Evolutionary conservation across 2,113 vertebrate genomes (phyloP).

Genomic region (Aplodontia rufa): DNA sequence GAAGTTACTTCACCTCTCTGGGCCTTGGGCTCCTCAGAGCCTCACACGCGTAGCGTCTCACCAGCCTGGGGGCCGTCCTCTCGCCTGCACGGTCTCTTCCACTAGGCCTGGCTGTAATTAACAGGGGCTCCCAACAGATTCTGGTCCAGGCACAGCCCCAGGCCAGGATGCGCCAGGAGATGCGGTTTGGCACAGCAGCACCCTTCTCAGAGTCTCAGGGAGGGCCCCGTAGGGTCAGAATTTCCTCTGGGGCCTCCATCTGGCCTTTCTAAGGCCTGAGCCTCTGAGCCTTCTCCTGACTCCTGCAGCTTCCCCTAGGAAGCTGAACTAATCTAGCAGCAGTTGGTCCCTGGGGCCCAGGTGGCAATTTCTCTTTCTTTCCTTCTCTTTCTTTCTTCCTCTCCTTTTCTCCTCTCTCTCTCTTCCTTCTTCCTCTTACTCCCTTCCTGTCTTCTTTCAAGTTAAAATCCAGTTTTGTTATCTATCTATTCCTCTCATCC

Average conservation of each 20-base stretch:
- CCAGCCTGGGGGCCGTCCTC: not conserved
- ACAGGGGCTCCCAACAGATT: not conserved
- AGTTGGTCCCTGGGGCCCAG: too few relatives aligned
- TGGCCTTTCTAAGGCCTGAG: not conserved
- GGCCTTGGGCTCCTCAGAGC: too few relatives aligned
- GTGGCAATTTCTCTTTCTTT: not conserved
- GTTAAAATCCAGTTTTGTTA: not conserved
- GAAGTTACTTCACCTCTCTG: too few relatives aligned
- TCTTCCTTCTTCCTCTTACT: accelerated
- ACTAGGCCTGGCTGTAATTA: not conserved
- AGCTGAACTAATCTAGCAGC: not conserved
- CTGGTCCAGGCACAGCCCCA: not conserved
- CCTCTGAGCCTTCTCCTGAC: not conserved
- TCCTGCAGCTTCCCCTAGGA: not conserved
- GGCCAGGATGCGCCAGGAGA: accelerated
- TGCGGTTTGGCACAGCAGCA: not conserved
- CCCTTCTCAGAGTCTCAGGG: not conserved
- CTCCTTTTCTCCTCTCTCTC: accelerated
- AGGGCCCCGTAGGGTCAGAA: not conserved
- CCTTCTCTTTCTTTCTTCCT: not conserved
- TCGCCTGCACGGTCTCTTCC: not conserved
- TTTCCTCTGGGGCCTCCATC: not conserved
- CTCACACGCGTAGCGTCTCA: too few relatives aligned
- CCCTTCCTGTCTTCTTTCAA: not conserved
- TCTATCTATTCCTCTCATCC: not conserved